These are phyloP conservation scores for Callorhinus ursinus DNA, from an alignment of 2,113 vertebrate species.

Conservation along the genomic window DNA sequence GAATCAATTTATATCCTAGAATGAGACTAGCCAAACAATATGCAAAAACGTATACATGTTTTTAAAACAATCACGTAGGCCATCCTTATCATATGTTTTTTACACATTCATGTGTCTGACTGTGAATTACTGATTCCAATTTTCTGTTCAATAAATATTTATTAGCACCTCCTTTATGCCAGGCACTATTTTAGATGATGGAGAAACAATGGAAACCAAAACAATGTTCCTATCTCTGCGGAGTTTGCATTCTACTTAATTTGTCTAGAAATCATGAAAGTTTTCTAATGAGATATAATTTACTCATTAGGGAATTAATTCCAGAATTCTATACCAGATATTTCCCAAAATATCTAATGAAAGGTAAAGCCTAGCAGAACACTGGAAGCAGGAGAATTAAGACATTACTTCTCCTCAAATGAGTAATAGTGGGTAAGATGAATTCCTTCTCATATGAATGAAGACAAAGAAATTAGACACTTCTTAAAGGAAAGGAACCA, in stretches of 20 bases:
- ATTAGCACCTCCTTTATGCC: neutral
- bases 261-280: neutral
- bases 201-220: neutral
- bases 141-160: constrained; percentile 41
- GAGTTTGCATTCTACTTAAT: neutral
- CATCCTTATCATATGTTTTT: neutral
- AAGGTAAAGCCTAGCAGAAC: neutral
- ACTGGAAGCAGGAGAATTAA: neutral
- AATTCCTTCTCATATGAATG: neutral
- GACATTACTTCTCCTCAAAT: neutral
- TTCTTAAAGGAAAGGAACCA: neutral
- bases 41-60: neutral
- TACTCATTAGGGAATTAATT: neutral
- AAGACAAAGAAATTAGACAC: neutral
- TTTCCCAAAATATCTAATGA: neutral
- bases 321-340: neutral
- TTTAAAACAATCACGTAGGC: neutral
- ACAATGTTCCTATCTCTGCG: neutral
- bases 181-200: neutral
- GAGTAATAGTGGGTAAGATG: neutral
- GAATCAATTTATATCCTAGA: neutral
- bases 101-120: neutral
- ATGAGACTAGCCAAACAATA: neutral
- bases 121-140: constrained; percentile 6
- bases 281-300: neutral